Conservation (phyloP, 2,888 invertebrate genomes). For the Malacosoma neustria region DNA sequence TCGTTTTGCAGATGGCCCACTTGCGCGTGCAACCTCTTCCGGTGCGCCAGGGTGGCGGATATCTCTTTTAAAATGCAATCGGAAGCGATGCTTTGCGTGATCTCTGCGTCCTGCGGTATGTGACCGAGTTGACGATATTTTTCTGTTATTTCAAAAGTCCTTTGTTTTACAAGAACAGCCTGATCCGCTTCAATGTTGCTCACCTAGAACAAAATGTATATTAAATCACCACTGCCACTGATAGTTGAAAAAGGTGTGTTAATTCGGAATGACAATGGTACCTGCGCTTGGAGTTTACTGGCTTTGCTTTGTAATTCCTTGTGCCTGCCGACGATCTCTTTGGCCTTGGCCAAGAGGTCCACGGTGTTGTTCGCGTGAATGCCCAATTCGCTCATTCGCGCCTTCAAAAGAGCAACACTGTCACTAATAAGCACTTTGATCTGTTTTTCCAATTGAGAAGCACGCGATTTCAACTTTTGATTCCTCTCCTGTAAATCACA, state of each 20-base stretch:
- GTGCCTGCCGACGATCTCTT: constrained; percentile 93
- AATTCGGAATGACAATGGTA: no score
- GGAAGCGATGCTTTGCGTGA: constrained; percentile 81
- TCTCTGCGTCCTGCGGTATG: constrained; percentile 70
- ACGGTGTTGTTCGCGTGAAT: constrained; percentile 91
- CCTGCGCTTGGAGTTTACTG: constrained; percentile 89
- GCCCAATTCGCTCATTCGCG: constrained; percentile 92
- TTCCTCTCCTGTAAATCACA: constrained; percentile 78
- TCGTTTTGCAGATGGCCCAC: constrained; percentile 86
- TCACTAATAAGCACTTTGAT: constrained; percentile 94
- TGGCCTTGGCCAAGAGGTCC: constrained; percentile 89
- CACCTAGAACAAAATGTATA: constrained; percentile 45
- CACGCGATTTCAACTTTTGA: constrained; percentile 85
- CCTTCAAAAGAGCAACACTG: constrained; percentile 90
- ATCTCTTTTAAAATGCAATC: constrained; percentile 91
- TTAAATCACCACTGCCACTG: no score
- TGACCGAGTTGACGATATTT: constrained; percentile 77
- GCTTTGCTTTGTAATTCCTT: constrained; percentile 94
- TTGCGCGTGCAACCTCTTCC: constrained; percentile 89
- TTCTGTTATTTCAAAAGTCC: constrained; percentile 85
- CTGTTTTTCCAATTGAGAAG: constrained; percentile 94
- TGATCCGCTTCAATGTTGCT: constrained; percentile 85
- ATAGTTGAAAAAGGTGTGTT: no score
- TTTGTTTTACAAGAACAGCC: constrained; percentile 79
- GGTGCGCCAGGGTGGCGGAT: constrained; percentile 85